Base-by-base conservation (phyloP, 1,140 invertebrate species). In the Sinella curviseta region DNA sequence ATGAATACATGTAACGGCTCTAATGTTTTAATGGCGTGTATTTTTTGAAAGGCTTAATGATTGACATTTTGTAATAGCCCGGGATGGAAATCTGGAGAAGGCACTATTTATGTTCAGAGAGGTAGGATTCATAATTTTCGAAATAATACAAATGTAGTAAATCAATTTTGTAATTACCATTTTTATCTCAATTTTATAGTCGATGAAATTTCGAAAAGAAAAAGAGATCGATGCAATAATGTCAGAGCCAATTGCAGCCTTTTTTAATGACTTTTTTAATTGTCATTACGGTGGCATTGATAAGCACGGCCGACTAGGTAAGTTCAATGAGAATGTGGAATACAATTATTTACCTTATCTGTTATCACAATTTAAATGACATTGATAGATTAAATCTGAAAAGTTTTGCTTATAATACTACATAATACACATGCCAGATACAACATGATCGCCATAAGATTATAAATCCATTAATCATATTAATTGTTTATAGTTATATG, bases 271-370 rank as follows among this genome's bases (percentile, higher is more conserved):
- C 31, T 70, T 70, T 16, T 70, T 70, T n/a, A 70, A 70, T 33
- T 70, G 65, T 24, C 65, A 70, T 70, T 70, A 31, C 31, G 65
- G 65, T 31, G 65, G 65, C 3, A 70, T 70, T 8, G 65, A 70
- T n/a, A 70, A 33, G 65, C n/a, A 14, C 31, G 65, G 65, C n/a
- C 8, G 65, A 70, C 65, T 30, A 70, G 65, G 65, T 70, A 12
- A 14, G 39, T 48, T 20, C 20, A 48, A n/a, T n/a, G n/a, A n/a
- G n/a, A n/a, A n/a, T n/a, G n/a, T n/a, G n/a, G n/a, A n/a, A n/a
- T n/a, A n/a, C n/a, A n/a, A n/a, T n/a, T n/a, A n/a, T n/a, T n/a
- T n/a, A n/a, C n/a, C n/a, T n/a, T n/a, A n/a, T n/a, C n/a, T n/a
- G n/a, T n/a, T n/a, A n/a, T n/a, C n/a, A n/a, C n/a, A n/a, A n/a